Percentiles rank a stretch among this genome's conserved stretches.
Evolutionary conservation across 2,113 vertebrate genomes (phyloP).

Genomic region (Gila orcuttii): DNA sequence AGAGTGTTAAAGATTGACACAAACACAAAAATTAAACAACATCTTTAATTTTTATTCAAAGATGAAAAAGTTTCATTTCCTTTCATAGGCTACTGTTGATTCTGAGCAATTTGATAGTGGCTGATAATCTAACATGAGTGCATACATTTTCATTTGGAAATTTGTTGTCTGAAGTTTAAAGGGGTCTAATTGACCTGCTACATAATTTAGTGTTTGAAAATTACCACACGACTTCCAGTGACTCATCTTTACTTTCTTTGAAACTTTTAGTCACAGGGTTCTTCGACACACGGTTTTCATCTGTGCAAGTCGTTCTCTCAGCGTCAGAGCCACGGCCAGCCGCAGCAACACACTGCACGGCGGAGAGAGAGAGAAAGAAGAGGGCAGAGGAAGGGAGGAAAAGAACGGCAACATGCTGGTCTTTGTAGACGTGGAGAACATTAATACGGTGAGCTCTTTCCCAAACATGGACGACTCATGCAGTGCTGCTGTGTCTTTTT

Average conservation of each 20-base stretch:
- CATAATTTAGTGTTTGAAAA: neutral
- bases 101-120: neutral
- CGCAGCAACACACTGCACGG: slow-evolving; percentile 84
- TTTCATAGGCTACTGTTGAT: neutral
- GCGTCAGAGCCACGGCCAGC: slow-evolving; percentile 84
- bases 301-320: slow-evolving; percentile 93
- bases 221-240: neutral
- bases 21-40: too few relatives aligned
- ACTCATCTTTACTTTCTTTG: neutral
- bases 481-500: neutral
- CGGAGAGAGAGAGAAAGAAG: slow-evolving; percentile 14
- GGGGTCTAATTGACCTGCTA: neutral
- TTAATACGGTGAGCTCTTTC: slow-evolving; percentile 84
- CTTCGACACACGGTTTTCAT: slow-evolving; percentile 94
- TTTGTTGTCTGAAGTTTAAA: neutral
- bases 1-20: neutral
- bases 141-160: neutral
- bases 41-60: too few relatives aligned
- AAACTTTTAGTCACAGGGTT: slow-evolving; percentile 84
- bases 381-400: slow-evolving; percentile 71
- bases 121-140: neutral
- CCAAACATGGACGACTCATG: too few relatives aligned
- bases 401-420: slow-evolving; percentile 84
- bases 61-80: neutral
- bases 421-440: slow-evolving; percentile 96